A percentile compares a stretch with the other conserved stretches of the same genome.
Evolutionary conservation across 2,888 invertebrate species (phyloP).

Genomic region (Noctuana brunneofusca): DNA sequence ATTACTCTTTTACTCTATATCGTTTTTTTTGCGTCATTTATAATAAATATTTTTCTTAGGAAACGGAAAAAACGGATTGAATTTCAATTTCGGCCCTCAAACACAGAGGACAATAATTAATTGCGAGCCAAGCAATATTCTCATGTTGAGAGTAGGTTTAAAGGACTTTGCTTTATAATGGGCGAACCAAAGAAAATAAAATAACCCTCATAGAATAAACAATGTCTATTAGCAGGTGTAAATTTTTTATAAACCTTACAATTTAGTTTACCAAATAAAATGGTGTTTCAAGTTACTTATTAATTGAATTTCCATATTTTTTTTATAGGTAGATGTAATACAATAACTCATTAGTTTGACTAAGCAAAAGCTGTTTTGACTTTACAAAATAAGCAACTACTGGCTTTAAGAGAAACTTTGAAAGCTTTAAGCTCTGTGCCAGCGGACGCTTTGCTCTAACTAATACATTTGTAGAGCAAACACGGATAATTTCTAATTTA

Average conservation of each 20-base stretch:
- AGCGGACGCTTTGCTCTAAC: constrained; percentile 28
- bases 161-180: too few relatives aligned
- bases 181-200: too few relatives aligned
- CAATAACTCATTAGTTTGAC: constrained; percentile 7
- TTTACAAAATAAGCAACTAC: constrained; percentile 22
- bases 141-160: too few relatives aligned
- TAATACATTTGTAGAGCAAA: constrained; percentile 26
- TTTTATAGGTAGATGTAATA: neutral
- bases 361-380: constrained; percentile 15
- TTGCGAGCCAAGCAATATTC: too few relatives aligned
- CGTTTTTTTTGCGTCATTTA: constrained; percentile 45
- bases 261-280: too few relatives aligned
- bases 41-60: constrained; percentile 16
- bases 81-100: neutral
- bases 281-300: too few relatives aligned
- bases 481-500: constrained; percentile 28
- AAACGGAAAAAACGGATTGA: constrained; percentile 1
- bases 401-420: constrained; percentile 19
- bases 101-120: too few relatives aligned
- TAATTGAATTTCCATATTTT: too few relatives aligned
- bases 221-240: too few relatives aligned
- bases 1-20: constrained; percentile 51
- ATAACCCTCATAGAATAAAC: too few relatives aligned
- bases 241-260: too few relatives aligned
- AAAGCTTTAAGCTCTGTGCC: constrained; percentile 23